Conservation (phyloP, 2,797 vertebrate genomes). For the Gallinago stenura region DNA sequence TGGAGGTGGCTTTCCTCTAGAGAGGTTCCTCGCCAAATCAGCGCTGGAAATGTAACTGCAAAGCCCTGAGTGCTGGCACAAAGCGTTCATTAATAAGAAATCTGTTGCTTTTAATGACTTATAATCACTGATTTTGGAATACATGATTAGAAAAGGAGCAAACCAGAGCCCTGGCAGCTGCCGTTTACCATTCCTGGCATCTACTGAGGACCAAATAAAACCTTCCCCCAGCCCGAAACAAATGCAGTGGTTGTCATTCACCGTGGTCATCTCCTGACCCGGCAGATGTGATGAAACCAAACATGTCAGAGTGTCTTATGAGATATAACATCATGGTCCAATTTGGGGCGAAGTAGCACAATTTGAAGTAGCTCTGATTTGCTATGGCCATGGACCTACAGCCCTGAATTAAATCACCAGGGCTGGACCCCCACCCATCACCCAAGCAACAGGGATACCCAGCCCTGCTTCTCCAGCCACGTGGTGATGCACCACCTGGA, state of each 20-base stretch:
- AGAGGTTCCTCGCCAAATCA: neutral
- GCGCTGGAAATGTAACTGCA: neutral
- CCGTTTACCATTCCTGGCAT: neutral
- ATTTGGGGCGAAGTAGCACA: neutral
- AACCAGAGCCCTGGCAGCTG: constrained; percentile 15
- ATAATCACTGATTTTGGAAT: constrained; percentile 32
- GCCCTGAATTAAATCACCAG: neutral
- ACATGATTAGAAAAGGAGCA: neutral
- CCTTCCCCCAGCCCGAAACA: neutral
- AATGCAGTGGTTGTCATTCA: neutral
- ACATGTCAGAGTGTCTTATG: neutral
- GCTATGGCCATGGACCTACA: neutral
- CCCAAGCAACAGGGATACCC: neutral
- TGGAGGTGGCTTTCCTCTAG: neutral
- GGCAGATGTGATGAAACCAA: neutral
- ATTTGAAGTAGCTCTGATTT: neutral
- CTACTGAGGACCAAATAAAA: neutral
- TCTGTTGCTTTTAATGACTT: constrained; percentile 29
- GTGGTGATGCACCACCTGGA: fast-evolving
- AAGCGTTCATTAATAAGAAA: neutral
- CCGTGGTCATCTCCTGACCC: neutral
- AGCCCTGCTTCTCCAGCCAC: neutral
- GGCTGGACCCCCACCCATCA: neutral
- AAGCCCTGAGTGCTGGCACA: neutral
- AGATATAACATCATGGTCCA: neutral